Conservation (phyloP, 2,797 vertebrate species). For the Pterois miles region DNA sequence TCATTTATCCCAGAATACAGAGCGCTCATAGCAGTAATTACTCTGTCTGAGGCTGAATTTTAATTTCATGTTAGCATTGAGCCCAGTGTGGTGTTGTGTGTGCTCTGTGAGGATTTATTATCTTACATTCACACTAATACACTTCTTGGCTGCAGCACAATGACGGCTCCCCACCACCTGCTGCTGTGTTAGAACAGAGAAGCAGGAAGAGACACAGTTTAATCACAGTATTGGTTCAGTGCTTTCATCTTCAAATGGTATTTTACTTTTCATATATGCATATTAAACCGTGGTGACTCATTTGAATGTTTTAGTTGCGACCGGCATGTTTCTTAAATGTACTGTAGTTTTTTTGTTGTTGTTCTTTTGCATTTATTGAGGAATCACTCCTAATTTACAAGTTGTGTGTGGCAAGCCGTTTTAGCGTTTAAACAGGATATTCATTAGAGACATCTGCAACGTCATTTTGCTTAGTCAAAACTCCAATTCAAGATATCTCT, state of each 20-base stretch:
- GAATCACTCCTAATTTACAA: neutral
- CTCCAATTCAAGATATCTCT: no score
- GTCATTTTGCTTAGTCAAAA: no score
- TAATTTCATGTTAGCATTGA: slow-evolving; percentile 59
- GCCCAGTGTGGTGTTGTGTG: slow-evolving; percentile 30
- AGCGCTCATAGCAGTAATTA: slow-evolving; percentile 58
- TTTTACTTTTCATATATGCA: slow-evolving; percentile 10
- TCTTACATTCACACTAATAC: slow-evolving; percentile 59
- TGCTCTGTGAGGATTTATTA: slow-evolving; percentile 48
- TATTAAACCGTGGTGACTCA: neutral
- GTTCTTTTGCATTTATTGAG: neutral
- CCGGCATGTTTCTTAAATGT: neutral
- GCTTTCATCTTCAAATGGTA: slow-evolving; percentile 16
- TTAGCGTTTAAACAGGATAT: no score
- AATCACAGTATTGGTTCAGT: slow-evolving; percentile 16
- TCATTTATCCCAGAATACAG: slow-evolving; percentile 39
- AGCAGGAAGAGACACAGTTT: slow-evolving; percentile 21
- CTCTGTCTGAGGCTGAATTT: slow-evolving; percentile 58
- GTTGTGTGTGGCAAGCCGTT: no score
- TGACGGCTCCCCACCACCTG: slow-evolving; percentile 54
- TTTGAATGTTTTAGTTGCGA: neutral
- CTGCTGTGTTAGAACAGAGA: slow-evolving; percentile 60
- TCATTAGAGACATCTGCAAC: no score
- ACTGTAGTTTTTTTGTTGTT: neutral
- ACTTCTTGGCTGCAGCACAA: slow-evolving; percentile 53